Conservation (phyloP, 1,140 invertebrate species). For the Octopus sinensis region DNA sequence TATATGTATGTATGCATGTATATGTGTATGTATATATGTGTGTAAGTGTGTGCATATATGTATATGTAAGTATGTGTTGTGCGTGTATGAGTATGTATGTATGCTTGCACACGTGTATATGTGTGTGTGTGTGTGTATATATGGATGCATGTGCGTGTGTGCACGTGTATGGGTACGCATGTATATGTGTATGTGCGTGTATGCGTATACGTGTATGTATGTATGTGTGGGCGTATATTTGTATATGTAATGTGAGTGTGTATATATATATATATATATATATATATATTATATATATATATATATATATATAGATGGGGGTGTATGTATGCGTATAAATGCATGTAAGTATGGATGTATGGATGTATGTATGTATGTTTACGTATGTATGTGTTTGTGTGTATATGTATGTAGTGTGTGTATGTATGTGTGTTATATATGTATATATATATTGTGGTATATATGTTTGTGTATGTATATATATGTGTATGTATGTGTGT, state of each 20-base stretch:
- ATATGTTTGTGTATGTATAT: background rate
- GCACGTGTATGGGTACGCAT: background rate
- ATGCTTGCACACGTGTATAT: constrained; percentile 1
- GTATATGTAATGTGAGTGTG: no score
- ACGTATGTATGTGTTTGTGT: no score
- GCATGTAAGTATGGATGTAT: no score
- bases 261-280: no score
- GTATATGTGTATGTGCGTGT: background rate
- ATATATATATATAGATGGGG: no score
- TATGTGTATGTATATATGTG: constrained; percentile 11
- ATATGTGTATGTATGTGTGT: background rate
- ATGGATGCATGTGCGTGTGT: background rate
- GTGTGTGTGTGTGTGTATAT: background rate
- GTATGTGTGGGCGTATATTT: no score
- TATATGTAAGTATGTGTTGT: background rate
- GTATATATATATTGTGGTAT: no score
- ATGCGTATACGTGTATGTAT: background rate
- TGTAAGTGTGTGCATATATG: background rate
- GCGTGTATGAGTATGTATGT: background rate
- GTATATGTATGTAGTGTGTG: no score
- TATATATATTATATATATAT: no score
- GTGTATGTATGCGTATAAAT: no score
- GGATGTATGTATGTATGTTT: no score
- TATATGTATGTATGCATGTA: background rate
- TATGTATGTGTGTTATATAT: no score